Percentiles rank a stretch among this genome's conserved stretches.
phyloP scores from a whole-genome alignment of 2,888 invertebrate species.

The Amiota communis region DNA sequence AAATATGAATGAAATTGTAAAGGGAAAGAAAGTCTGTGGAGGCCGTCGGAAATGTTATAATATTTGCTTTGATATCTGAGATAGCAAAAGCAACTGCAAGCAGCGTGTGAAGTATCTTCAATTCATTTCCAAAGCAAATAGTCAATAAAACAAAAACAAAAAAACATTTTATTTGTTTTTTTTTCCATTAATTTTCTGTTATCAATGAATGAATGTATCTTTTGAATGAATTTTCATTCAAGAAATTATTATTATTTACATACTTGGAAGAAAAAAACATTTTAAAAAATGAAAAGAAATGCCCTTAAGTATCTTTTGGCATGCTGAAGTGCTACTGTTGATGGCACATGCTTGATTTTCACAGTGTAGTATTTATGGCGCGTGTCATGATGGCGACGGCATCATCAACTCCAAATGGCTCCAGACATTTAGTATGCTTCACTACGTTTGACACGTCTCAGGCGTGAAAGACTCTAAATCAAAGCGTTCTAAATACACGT shows the following conservation, averaged over 20 bases:
- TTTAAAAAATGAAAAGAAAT: not conserved
- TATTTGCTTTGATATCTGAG: constrained; percentile 11
- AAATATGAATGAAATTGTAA: too few relatives aligned
- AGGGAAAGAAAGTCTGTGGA: not conserved
- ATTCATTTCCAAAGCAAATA: not conserved
- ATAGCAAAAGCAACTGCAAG: not conserved
- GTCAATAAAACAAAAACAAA: too few relatives aligned
- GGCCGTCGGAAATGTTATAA: constrained; percentile 1
- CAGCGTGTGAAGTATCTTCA: not conserved
- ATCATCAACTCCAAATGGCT: constrained; percentile 6
- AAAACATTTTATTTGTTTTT: constrained; percentile 40
- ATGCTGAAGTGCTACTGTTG: not conserved
- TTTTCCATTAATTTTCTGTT: too few relatives aligned
- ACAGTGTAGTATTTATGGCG: constrained; percentile 40
- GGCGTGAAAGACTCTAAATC: constrained; percentile 48
- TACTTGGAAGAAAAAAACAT: not conserved
- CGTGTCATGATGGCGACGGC: constrained; percentile 35
- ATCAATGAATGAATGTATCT: not conserved
- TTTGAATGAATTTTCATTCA: not conserved
- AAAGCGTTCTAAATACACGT: not conserved
- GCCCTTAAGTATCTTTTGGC: too few relatives aligned
- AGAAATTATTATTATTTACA: not conserved
- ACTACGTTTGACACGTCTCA: constrained; percentile 57
- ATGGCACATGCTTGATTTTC: constrained; percentile 5
- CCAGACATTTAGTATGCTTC: constrained; percentile 42